phyloP scores from a whole-genome alignment of 2,113 vertebrate species.

The Trogon surrucura region DNA sequence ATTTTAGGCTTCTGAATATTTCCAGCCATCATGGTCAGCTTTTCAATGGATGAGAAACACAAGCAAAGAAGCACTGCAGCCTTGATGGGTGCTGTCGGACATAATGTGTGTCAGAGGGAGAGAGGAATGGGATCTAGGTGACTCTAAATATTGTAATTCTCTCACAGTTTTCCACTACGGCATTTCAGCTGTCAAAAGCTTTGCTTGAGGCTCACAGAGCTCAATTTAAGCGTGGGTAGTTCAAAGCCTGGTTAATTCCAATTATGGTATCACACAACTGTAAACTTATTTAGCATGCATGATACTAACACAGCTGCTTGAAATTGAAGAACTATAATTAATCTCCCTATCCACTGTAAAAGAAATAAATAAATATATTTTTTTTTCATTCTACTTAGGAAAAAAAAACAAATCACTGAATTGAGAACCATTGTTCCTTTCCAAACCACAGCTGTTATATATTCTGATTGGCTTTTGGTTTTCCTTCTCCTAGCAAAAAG shows the following conservation, averaged over 20 bases:
- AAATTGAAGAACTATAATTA: neutral
- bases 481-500: neutral
- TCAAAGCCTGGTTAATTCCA: slow-evolving; percentile 36
- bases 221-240: neutral
- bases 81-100: neutral
- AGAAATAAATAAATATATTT: neutral
- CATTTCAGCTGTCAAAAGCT: neutral
- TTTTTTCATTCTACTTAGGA: neutral
- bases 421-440: neutral
- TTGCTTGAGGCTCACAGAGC: neutral
- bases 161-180: neutral
- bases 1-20: neutral
- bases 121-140: neutral
- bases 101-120: neutral
- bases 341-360: neutral
- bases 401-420: neutral
- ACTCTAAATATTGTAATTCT: neutral
- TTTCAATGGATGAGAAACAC: neutral
- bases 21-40: neutral
- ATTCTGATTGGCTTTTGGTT: neutral
- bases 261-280: slow-evolving; percentile 3
- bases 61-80: neutral
- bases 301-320: neutral
- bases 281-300: slow-evolving; percentile 33
- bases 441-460: neutral